phyloP scores from a whole-genome alignment of 2,888 invertebrate species.

The Drosophila antonietae region DNA sequence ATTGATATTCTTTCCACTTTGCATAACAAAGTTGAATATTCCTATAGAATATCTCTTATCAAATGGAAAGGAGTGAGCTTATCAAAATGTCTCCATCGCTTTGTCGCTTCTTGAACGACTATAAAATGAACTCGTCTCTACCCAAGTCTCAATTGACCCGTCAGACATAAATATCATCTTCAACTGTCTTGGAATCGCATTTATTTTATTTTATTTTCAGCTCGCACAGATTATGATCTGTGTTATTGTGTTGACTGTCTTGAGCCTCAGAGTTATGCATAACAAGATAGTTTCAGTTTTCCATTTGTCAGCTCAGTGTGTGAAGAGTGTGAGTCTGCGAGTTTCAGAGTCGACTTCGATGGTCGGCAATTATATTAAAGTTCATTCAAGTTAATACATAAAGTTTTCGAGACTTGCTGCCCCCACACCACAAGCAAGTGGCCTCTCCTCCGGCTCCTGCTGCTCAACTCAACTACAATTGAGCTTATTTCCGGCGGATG shows the following conservation, averaged over 20 bases:
- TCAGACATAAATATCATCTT: not conserved
- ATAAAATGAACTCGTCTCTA: not conserved
- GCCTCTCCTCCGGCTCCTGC: not conserved
- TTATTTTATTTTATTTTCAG: slow-evolving; percentile 6
- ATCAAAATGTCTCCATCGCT: not conserved
- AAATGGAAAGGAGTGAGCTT: not conserved
- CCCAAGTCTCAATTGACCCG: not conserved
- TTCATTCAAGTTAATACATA: not conserved
- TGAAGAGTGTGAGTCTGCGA: not conserved
- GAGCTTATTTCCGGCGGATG: slow-evolving; percentile 79
- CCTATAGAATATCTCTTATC: no score
- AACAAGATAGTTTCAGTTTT: slow-evolving; percentile 52
- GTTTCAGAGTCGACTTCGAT: no score
- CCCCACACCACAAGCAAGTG: slow-evolving; percentile 27
- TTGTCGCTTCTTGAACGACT: not conserved
- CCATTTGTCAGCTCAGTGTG: slow-evolving; percentile 13
- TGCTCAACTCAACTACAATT: slow-evolving; percentile 58
- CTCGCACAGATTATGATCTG: slow-evolving; percentile 67
- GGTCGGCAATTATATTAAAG: slow-evolving; percentile 2
- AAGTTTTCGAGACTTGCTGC: slow-evolving; percentile 5
- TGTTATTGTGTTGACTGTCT: slow-evolving; percentile 52
- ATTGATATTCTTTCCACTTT: no score
- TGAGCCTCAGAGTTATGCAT: slow-evolving; percentile 17
- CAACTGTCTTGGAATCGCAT: not conserved
- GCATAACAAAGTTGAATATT: no score